These are phyloP conservation scores for Pycnomerus fuliginosus DNA, from an alignment of 2,888 invertebrate genomes.

Conservation along the genomic window DNA sequence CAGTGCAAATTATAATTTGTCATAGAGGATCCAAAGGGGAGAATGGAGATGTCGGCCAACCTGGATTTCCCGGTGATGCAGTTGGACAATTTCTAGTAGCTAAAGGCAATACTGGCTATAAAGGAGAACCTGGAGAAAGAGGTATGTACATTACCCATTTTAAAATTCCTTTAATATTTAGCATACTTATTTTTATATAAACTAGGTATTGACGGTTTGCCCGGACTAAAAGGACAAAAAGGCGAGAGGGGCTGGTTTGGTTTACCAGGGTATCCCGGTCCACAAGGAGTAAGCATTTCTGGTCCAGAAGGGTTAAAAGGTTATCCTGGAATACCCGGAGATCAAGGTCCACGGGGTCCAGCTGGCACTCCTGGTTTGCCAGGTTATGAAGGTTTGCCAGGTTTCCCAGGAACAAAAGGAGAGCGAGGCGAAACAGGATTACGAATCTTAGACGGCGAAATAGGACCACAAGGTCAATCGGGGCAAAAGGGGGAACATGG, in stretches of 20 bases:
- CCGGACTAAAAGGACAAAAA: constrained; percentile 60
- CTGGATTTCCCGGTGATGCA: constrained; percentile 44
- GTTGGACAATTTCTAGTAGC: constrained; percentile 4
- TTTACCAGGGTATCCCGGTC: constrained; percentile 48
- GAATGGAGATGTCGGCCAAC: constrained; percentile 39
- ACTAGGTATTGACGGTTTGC: constrained; percentile 55
- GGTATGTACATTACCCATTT: constrained; percentile 53
- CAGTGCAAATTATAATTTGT: constrained; percentile 1
- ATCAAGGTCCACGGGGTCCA: constrained; percentile 64
- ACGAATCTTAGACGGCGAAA: constrained; percentile 56
- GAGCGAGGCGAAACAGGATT: constrained; percentile 59
- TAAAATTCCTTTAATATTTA: constrained; percentile 39
- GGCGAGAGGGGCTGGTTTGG: constrained; percentile 61
- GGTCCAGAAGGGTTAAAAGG: constrained; percentile 69
- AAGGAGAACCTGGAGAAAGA: constrained; percentile 53
- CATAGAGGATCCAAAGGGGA: neutral
- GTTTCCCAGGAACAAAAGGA: constrained; percentile 53
- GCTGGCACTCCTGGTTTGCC: constrained; percentile 42
- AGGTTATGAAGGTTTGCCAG: constrained; percentile 40
- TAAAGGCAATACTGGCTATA: constrained; percentile 36
- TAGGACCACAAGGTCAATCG: constrained; percentile 48
- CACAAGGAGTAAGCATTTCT: constrained; percentile 42
- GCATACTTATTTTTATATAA: neutral
- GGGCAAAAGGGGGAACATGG: constrained; percentile 50
- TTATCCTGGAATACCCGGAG: constrained; percentile 65